Evolutionary conservation across 2,797 vertebrate species (phyloP), one percentile per base, ranked within the genome.

Genomic region (Schizopygopsis pylzovi): DNA sequence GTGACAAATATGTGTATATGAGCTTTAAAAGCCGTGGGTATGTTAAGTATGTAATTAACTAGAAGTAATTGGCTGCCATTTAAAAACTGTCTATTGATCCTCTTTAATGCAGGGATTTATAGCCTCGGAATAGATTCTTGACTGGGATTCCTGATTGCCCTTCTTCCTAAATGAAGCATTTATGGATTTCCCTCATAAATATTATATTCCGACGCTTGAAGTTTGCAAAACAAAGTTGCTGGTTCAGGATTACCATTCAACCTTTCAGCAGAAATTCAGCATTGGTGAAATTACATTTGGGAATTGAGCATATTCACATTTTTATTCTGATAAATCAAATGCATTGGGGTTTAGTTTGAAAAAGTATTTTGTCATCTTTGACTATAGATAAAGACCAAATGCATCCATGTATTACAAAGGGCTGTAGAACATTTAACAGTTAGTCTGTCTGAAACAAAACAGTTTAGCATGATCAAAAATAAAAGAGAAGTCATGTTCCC

Each of bases 11-110:
- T 90, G 85, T 83, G 90, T 86, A 79, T 77, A 88, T 76, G 65
- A 79, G 85, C 49, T 86, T 89, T 87, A 79, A 82, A 90, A 83
- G 87, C 73, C 72, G 65, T 82, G 85, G 81, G 73, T 79, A 71
- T 90, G 90, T 89, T 94, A 89, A 87, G 67, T 61, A 87, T 89
- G 84, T 86, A 90, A 89, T 85, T 15, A 81, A 89, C 68, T 84
- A 70, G 52, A 68, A 81, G 65, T 80, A 79, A 89, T 90, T 85
- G 83, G 87, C 90, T 90, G 91, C 79, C 54, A 54, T 56, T 87
- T 88, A 87, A 87, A 84, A 88, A 83, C 70, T 75, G 88, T 88
- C 82, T 87, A 88, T 87, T 81, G 86, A 91, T 87, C 77, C 83
- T 85, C 73, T 92, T 89, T 91, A 89, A 90, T 88, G 81, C 79